A percentile compares a stretch with the other conserved stretches of the same genome.
Conservation (phyloP, 2,888 invertebrate species). For the Alentia gelatinosa region DNA sequence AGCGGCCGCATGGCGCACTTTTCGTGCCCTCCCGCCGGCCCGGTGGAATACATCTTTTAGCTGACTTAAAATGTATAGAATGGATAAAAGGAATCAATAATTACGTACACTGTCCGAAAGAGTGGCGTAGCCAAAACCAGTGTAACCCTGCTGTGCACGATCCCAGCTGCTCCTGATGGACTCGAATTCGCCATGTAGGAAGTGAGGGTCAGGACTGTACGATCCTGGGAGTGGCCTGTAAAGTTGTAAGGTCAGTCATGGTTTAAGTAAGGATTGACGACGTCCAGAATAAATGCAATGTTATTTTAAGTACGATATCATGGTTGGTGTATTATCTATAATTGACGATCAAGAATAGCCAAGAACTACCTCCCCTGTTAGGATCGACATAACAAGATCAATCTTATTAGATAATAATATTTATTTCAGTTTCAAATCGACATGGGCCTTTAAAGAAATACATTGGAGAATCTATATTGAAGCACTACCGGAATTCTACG, state of each 20-base stretch:
- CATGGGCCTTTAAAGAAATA: no score
- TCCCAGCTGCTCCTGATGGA: slow-evolving; percentile 54
- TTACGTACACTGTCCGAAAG: slow-evolving; percentile 22
- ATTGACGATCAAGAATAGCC: neutral
- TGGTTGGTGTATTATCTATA: neutral
- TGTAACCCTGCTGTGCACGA: slow-evolving; percentile 60
- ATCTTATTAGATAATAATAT: no score
- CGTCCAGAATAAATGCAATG: no score
- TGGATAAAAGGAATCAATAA: neutral
- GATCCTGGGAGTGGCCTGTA: slow-evolving; percentile 62
- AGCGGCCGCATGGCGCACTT: no score
- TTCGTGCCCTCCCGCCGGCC: no score
- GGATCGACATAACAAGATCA: no score
- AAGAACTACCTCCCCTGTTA: neutral
- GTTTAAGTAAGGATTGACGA: neutral
- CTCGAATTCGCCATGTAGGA: slow-evolving; percentile 66
- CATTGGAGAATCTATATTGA: no score
- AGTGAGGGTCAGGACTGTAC: slow-evolving; percentile 67
- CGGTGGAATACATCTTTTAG: no score
- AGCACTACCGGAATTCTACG: no score
- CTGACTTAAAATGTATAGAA: no score
- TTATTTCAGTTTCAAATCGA: no score
- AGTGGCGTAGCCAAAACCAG: slow-evolving; percentile 63
- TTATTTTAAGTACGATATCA: neutral
- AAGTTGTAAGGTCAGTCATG: neutral